Conservation (phyloP, 2,113 vertebrate genomes). For the Urocolius indicus region DNA sequence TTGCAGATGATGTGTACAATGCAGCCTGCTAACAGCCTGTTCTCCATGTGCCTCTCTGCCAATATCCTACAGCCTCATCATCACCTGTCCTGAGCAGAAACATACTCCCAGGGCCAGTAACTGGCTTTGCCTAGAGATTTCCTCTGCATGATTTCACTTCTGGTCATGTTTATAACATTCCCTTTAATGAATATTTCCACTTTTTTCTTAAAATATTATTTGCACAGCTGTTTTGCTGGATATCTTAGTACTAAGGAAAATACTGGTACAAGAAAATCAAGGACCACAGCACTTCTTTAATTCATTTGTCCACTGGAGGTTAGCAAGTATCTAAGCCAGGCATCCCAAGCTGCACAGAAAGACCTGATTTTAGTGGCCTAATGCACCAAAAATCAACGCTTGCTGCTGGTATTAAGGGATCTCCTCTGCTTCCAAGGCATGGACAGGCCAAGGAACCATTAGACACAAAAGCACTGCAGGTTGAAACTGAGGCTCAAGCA, state of each 20-base stretch:
- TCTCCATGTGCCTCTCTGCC: background rate
- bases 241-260: background rate
- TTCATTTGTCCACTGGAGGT: background rate
- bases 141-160: background rate
- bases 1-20: too few relatives aligned
- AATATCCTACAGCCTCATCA: background rate
- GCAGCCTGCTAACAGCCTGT: background rate
- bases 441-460: background rate
- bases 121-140: background rate
- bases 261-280: background rate
- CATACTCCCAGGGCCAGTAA: background rate
- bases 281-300: background rate
- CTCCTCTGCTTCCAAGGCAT: background rate
- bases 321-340: background rate
- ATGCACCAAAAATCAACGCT: background rate
- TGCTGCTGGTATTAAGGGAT: background rate
- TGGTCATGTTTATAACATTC: background rate
- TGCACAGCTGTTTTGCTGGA: background rate
- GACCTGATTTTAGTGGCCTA: background rate
- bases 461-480: background rate
- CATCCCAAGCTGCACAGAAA: background rate
- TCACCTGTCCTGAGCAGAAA: background rate
- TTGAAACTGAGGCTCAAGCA: accelerated
- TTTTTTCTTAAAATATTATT: background rate
- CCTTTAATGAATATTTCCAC: background rate